Evolutionary conservation across 2,113 vertebrate species (phyloP), one percentile per base, ranked within the genome.

Genomic region (Carassius auratus): DNA sequence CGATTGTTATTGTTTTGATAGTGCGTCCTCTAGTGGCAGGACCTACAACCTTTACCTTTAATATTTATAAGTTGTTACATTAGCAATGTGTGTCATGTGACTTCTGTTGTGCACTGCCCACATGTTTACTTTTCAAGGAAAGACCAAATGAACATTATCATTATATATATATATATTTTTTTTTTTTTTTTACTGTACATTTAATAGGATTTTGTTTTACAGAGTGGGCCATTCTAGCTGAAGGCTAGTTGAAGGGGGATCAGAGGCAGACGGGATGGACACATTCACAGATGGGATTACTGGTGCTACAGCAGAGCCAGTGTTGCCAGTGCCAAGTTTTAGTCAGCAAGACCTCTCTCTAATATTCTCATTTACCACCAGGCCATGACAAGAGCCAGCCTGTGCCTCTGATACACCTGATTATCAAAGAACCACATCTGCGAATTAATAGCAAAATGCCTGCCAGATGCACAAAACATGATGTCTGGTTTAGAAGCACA

Each of bases 251-350:
- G 64, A 87, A 85, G 64, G 50, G 64, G 64, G 75, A 87, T 87
- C 83, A 80, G 62, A 87, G 48, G 68, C 33, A 66, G 42, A 64
- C 23, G 52, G 52, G 9, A 10, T 33, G 14, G 62, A 64, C 30
- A 13, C 64, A 73, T 82, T 86, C 86, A 84, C 87, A 86, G 79
- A 82, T 85, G 77, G 85, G 74, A 82, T 89, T 84, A 81, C 48
- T 64, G 75, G 36, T 30, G 55, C 81, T 73, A 87, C 8, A 55
- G 13, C 62, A 74, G 73, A 38, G 38, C 36, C 61, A 69, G 13
- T 19, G n/a, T 69, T 26, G 57, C 76, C 26, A 42, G 30, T 33
- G 48, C 62, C 84, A 86, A 74, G 64, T 74, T 48, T 74, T 61
- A 77, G 74, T 57, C 52, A 78, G 79, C 80, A 85, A 62, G 68